Evolutionary conservation across 2,888 invertebrate genomes (phyloP), one percentile per base, ranked within the genome.

Genomic region (Acanthopleura granulata): DNA sequence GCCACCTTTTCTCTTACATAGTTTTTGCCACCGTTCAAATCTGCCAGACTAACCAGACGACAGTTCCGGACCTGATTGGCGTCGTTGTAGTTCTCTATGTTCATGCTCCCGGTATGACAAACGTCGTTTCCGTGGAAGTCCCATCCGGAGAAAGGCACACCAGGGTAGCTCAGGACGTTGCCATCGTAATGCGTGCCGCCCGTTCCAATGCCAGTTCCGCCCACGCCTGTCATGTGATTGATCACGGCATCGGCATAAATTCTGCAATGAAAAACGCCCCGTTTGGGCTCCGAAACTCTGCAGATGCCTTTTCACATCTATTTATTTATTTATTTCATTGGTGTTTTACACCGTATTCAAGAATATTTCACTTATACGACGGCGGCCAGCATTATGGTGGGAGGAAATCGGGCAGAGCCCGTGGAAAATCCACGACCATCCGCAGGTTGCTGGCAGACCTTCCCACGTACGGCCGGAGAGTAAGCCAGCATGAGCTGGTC

Each of bases 241-340:
- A 96, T 92, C 18, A 97, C 93, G 0, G 93, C 92, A 85, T 96
- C 95, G 0, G 93, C 94, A 88, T 94, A 95, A 83, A 97, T 95
- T 85, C 96, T 94, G 88, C 22, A 84, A 76, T 40, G 76, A 57
- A 57, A 57, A 57, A 57, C 9, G 3, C 40, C 3, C 40, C 40
- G 9, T 40, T 40, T 40, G 4, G 40, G 40, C 40, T 40, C 3
- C 40, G 40, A 40, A 40, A 40, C 40, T 40, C 40, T 40, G n/a
- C 40, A 40, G 40, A 3, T 9, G 3, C 4, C 40, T 40, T 40
- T 40, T 40, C 40, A 40, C n/a, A n/a, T n/a, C n/a, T n/a, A n/a
- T n/a, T n/a, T n/a, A n/a, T n/a, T n/a, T n/a, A n/a, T n/a, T n/a
- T n/a, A n/a, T n/a, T n/a, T n/a, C n/a, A n/a, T n/a, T n/a, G n/a